Conservation (phyloP, 2,113 vertebrate genomes). For the Periophthalmodon schlosseri region DNA sequence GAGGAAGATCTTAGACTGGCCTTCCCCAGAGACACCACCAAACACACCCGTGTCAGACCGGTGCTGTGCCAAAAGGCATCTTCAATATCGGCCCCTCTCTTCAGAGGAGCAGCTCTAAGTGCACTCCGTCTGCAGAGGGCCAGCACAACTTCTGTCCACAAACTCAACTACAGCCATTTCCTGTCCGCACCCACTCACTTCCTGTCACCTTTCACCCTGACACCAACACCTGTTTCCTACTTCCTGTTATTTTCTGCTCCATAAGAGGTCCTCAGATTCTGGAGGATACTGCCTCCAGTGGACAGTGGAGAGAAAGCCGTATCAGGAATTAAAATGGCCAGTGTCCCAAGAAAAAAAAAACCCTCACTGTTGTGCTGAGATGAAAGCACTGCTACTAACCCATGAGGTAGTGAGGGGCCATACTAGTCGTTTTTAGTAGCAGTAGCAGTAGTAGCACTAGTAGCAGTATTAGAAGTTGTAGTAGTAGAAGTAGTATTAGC, state of each 20-base stretch:
- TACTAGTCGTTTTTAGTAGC: too few relatives aligned
- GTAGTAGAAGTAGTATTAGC: too few relatives aligned
- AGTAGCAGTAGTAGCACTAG: too few relatives aligned
- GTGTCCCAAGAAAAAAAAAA: neutral
- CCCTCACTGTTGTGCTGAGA: neutral
- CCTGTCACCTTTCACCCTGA: slow-evolving; percentile 69
- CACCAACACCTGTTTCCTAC: slow-evolving; percentile 75
- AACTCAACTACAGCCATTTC: neutral
- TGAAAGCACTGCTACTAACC: neutral
- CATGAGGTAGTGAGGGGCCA: neutral
- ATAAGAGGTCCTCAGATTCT: slow-evolving; percentile 64
- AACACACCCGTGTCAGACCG: too few relatives aligned
- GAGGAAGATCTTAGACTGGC: too few relatives aligned
- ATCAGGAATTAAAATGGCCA: neutral
- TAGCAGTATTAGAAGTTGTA: too few relatives aligned
- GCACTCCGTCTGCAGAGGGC: neutral
- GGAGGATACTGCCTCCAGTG: slow-evolving; percentile 38
- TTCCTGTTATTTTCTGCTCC: slow-evolving; percentile 74
- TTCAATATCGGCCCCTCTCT: too few relatives aligned
- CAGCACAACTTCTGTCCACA: neutral
- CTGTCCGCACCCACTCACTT: slow-evolving; percentile 38
- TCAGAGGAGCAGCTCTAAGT: neutral
- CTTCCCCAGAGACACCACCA: too few relatives aligned
- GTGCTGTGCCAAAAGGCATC: too few relatives aligned
- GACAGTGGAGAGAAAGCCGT: neutral